phyloP scores from a whole-genome alignment of 2,797 vertebrate species.

The Fringilla coelebs region DNA sequence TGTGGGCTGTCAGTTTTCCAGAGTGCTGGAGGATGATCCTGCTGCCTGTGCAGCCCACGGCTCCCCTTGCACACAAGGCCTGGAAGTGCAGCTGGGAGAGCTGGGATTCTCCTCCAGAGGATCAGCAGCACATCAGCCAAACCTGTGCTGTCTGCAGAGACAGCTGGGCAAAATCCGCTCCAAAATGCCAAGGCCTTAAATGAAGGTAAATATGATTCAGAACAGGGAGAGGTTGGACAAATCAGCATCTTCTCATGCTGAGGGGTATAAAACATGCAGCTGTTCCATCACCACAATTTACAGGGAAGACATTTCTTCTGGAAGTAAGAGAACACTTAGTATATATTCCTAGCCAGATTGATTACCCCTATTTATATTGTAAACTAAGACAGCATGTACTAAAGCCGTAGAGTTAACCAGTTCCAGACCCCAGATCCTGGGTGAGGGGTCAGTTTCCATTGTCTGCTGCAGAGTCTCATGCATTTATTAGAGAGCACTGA shows the following conservation, averaged over 20 bases:
- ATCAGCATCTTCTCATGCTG: neutral
- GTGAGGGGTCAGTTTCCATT: neutral
- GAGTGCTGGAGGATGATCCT: neutral
- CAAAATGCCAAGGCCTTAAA: neutral
- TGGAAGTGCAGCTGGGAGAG: accelerated
- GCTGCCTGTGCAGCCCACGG: accelerated
- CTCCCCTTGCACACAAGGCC: accelerated
- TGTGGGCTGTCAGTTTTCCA: accelerated
- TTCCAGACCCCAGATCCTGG: neutral
- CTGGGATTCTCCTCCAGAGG: neutral
- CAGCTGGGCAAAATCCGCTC: neutral
- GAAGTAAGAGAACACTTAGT: conserved; percentile 1
- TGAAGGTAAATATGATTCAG: neutral
- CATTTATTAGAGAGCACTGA: neutral
- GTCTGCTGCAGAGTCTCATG: neutral
- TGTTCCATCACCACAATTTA: conserved; percentile 17
- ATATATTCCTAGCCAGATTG: conserved; percentile 36
- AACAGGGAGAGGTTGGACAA: neutral
- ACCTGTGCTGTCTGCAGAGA: neutral
- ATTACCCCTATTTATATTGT: conserved; percentile 39
- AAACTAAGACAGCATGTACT: conserved; percentile 30
- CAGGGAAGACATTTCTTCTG: conserved; percentile 24
- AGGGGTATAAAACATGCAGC: neutral
- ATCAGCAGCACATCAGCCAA: neutral
- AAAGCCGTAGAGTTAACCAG: neutral